Conservation (phyloP, 2,888 invertebrate genomes). For the Ormyrus thymus region DNA sequence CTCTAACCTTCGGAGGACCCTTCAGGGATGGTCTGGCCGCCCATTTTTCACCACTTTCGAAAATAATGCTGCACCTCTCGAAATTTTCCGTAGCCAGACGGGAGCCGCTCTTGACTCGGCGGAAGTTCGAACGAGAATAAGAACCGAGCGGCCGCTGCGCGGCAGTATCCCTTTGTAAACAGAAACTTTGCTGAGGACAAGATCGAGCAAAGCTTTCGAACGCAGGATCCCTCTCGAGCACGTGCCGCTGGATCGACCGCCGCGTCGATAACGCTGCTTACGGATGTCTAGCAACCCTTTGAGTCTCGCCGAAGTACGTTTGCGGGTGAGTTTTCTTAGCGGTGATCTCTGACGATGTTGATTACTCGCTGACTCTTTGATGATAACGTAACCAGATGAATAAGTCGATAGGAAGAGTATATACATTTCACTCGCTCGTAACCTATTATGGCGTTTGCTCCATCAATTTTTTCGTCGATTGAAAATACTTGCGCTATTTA, state of each 20-base stretch:
- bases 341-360: not conserved
- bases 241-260: not conserved
- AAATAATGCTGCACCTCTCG: not conserved
- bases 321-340: not conserved
- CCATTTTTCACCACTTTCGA: constrained; percentile 38
- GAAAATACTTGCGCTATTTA: too few species aligned
- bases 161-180: constrained; percentile 20
- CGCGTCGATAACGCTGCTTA: constrained; percentile 5
- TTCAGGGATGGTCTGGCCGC: not conserved
- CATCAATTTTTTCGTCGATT: too few species aligned
- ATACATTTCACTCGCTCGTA: too few species aligned
- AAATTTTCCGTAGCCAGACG: constrained; percentile 1
- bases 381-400: too few species aligned
- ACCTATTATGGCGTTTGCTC: too few species aligned
- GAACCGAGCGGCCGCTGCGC: not conserved
- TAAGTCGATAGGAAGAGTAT: too few species aligned
- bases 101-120: not conserved
- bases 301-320: not conserved
- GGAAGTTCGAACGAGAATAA: not conserved
- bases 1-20: constrained; percentile 11
- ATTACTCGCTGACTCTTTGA: too few species aligned
- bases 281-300: constrained; percentile 15
- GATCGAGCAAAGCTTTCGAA: not conserved
- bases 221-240: not conserved
- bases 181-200: constrained; percentile 6